Evolutionary conservation across 2,797 vertebrate genomes (phyloP).

Genomic region (Diplodus sargus): DNA sequence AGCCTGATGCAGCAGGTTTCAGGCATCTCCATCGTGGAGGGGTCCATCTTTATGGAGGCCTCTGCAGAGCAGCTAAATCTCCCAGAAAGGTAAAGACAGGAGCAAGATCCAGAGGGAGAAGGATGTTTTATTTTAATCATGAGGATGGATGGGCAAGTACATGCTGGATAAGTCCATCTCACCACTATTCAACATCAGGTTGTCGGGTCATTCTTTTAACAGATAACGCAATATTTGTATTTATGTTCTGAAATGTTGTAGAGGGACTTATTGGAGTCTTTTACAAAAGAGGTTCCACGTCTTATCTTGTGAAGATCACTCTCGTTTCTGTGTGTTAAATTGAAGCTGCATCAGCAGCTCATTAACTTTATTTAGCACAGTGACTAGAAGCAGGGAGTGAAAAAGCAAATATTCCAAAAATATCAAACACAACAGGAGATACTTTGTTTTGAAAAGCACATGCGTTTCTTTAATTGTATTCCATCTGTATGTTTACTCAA

Average conservation of each 20-base stretch:
- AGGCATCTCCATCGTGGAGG: constrained; percentile 86
- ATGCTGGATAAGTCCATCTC: not conserved
- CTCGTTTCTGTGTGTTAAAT: not conserved
- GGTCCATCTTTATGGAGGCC: constrained; percentile 92
- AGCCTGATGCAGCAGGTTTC: constrained; percentile 90
- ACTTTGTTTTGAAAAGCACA: too few species aligned
- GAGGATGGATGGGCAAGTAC: not conserved
- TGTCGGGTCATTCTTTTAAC: too few species aligned
- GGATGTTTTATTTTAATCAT: not conserved
- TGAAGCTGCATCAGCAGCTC: too few species aligned
- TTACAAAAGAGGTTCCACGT: not conserved
- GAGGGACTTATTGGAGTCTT: not conserved
- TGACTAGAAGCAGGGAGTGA: too few species aligned
- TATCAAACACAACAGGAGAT: too few species aligned
- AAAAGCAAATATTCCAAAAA: not conserved
- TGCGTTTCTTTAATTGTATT: too few species aligned
- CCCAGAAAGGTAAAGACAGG: constrained; percentile 88
- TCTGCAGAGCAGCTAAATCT: constrained; percentile 84
- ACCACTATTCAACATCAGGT: not conserved
- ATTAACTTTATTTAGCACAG: too few species aligned
- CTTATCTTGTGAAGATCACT: not conserved
- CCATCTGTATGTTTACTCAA: too few species aligned
- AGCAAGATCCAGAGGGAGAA: constrained; percentile 30
- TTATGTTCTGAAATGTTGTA: not conserved
- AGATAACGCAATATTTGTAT: not conserved